phyloP scores from a whole-genome alignment of 2,113 vertebrate species.

The Hippoglossus stenolepis region DNA sequence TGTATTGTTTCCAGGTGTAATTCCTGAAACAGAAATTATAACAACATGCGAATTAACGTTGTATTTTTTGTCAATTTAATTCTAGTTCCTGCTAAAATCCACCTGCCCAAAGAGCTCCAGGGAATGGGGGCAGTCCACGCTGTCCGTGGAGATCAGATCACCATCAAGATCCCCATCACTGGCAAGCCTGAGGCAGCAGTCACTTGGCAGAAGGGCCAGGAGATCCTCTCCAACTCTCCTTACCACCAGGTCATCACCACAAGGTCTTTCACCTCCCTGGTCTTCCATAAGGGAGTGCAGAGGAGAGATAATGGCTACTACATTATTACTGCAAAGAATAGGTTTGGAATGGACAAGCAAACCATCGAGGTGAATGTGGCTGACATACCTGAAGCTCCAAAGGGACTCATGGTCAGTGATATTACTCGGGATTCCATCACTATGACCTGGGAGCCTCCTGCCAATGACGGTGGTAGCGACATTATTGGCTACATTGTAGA shows the following conservation, averaged over 20 bases:
- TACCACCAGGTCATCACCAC: constrained; percentile 98
- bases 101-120: constrained; percentile 95
- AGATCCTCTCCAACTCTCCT: constrained; percentile 94
- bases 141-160: constrained; percentile 91
- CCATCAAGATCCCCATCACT: constrained; percentile 97
- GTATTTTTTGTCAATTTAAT: constrained; percentile 21
- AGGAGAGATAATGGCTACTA: constrained; percentile 97
- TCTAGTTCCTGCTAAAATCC: constrained; percentile 96
- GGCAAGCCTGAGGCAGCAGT: constrained; percentile 95
- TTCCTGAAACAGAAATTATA: neutral
- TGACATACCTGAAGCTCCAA: constrained; percentile 95
- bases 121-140: constrained; percentile 98
- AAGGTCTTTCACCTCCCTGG: constrained; percentile 96
- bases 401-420: constrained; percentile 90
- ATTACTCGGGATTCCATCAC: constrained; percentile 94
- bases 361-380: constrained; percentile 96
- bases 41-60: neutral
- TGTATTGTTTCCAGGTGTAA: neutral
- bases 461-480: constrained; percentile 93
- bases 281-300: constrained; percentile 95
- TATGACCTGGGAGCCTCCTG: constrained; percentile 92
- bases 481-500: constrained; percentile 93
- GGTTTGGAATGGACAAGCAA: constrained; percentile 97
- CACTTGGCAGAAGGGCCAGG: constrained; percentile 98
- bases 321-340: constrained; percentile 96